These are phyloP conservation scores for Ispidina lecontei DNA, from an alignment of 2,797 vertebrate species.

Conservation along the genomic window DNA sequence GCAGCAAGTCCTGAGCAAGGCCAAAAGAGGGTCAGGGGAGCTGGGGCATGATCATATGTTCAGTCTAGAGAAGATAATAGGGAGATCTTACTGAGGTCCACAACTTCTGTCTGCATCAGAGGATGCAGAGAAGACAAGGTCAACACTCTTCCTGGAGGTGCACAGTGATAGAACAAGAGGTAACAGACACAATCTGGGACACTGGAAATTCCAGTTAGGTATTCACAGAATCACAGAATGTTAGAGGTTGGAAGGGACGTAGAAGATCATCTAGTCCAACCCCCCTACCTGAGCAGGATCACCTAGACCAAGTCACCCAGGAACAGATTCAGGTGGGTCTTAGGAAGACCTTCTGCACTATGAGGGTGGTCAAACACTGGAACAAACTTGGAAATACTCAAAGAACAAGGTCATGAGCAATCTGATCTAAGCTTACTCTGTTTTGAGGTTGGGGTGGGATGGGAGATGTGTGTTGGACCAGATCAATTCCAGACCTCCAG, in stretches of 20 bases:
- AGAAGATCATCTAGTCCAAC: too few relatives aligned
- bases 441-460: background rate
- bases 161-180: background rate
- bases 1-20: background rate
- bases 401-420: background rate
- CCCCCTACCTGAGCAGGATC: too few relatives aligned
- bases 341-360: background rate
- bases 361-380: rapidly evolving
- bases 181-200: background rate
- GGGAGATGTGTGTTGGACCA: background rate
- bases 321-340: too few relatives aligned
- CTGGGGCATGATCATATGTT: background rate
- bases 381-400: background rate
- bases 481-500: background rate
- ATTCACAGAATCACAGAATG: too few relatives aligned
- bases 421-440: background rate
- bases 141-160: background rate
- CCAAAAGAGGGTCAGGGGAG: rapidly evolving
- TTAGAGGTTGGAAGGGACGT: too few relatives aligned
- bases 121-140: background rate
- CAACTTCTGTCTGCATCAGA: background rate
- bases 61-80: background rate
- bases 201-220: background rate
- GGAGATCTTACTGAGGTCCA: background rate
- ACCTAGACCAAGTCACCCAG: too few relatives aligned